Base-by-base conservation (phyloP, 2,113 vertebrate genomes). In the Phocoena phocoena region DNA sequence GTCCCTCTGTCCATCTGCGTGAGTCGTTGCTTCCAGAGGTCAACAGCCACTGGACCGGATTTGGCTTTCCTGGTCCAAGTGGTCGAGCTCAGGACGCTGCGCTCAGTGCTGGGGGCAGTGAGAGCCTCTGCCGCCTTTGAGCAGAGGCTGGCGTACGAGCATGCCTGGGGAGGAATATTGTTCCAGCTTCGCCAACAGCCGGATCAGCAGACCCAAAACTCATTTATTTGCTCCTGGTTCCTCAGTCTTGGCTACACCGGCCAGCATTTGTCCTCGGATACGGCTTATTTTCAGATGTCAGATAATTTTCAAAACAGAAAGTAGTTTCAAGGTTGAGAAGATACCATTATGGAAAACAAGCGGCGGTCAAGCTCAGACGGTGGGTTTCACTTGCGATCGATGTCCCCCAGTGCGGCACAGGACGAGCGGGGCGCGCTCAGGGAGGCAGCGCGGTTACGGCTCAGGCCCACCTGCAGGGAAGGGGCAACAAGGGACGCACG, bases 271-370 rank as follows among this genome's bases (percentile, higher is more conserved):
- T 74, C 94, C 83, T 41, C 31, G 21, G 60, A 20, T 17, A 60
- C 0, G 44, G 94, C 86, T 58, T 55, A 25, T 96, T 97, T 93
- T 90, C 87, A 70, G 87, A 83, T 95, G 97, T 92, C 94, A 84
- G 92, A 76, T 70, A 80, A 95, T 96, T 95, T 97, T 86, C 89
- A 20, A 70, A 96, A 84, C 97, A 97, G 95, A 97, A 97, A 96
- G 94, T 53, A 76, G 94, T 95, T 97, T 96, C 95, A 96, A 95
- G 97, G 95, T 97, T 97, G 97, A 97, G 94, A 50, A 95, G 94
- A 62, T 47, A 79, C 87, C 7, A 17, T 94, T 79, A 92, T 28
- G 53, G 90, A 71, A 84, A 91, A 70, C 82, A 73, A 89, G 88
- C 11, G 21, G 25, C 3, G 2, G 71, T 58, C 82, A 12, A 14